A percentile compares a stretch with the other conserved stretches of the same genome.
phyloP scores from a whole-genome alignment of 1,140 invertebrate genomes.

The Copidosoma floridanum region DNA sequence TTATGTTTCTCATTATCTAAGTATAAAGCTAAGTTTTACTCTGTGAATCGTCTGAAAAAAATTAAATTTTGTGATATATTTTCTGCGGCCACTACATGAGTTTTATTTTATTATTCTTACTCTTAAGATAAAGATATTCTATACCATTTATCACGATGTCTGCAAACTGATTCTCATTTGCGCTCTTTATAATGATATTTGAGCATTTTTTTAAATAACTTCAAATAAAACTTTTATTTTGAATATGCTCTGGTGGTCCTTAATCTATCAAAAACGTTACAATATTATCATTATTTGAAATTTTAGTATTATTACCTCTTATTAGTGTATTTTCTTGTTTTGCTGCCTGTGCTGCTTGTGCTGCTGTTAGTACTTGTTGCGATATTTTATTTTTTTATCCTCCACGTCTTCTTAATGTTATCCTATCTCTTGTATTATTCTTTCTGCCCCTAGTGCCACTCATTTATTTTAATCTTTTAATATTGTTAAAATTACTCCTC shows the following conservation, averaged over 20 bases:
- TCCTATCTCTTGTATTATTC: no score
- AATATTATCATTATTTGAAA: slow-evolving; percentile 7
- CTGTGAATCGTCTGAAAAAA: slow-evolving; percentile 25
- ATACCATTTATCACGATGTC: slow-evolving; percentile 27
- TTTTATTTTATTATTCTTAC: slow-evolving; percentile 23
- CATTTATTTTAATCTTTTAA: no score
- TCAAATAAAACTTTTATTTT: slow-evolving; percentile 25
- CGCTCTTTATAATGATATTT: slow-evolving; percentile 24
- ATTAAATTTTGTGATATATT: slow-evolving; percentile 30
- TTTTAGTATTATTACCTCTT: no score
- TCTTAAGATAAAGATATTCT: slow-evolving; percentile 27
- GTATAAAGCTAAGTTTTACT: slow-evolving; percentile 26
- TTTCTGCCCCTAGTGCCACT: no score
- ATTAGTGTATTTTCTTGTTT: no score
- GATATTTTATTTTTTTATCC: no score
- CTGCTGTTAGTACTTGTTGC: no score
- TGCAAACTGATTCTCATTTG: slow-evolving; percentile 29
- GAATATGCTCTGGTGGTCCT: slow-evolving; percentile 24
- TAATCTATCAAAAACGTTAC: slow-evolving; percentile 27
- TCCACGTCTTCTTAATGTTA: no score
- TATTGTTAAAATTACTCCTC: no score
- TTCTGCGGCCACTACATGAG: slow-evolving; percentile 28
- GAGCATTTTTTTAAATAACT: slow-evolving; percentile 23
- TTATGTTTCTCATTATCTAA: slow-evolving; percentile 24
- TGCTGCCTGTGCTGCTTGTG: no score